Conservation (phyloP, 2,113 vertebrate species). For the Lichenostomus cassidix region DNA sequence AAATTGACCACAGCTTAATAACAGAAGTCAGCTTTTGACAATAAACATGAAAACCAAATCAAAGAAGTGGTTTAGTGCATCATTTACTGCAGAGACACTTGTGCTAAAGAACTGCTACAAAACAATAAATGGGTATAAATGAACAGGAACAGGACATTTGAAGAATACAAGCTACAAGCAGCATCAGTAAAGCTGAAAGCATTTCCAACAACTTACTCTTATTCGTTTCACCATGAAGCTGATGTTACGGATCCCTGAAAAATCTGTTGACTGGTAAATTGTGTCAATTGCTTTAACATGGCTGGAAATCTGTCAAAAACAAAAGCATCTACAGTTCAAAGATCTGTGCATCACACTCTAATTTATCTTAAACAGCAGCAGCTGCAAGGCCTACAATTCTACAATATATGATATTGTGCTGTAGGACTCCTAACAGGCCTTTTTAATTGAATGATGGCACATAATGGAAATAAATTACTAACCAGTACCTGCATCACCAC, state of each 20-base stretch:
- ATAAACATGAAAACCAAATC: background rate
- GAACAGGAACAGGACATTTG: background rate
- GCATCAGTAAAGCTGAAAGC: background rate
- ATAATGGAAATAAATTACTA: background rate
- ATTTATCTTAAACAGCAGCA: background rate
- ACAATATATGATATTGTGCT: fast-evolving
- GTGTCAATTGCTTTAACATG: slow-evolving; percentile 96
- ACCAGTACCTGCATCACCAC: background rate
- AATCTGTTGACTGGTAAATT: slow-evolving; percentile 94
- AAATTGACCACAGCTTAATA: background rate
- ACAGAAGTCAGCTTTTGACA: background rate
- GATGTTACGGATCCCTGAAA: slow-evolving; percentile 94
- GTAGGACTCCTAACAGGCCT: background rate
- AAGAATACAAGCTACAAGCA: background rate
- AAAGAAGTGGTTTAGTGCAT: background rate
- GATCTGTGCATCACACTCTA: fast-evolving
- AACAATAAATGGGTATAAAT: background rate
- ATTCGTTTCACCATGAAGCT: slow-evolving; percentile 99
- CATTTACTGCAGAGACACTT: background rate
- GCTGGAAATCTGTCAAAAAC: slow-evolving; percentile 88
- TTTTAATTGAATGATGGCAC: background rate
- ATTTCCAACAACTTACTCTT: slow-evolving; percentile 78
- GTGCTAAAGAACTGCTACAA: background rate
- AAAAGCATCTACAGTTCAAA: background rate
- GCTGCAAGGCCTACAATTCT: background rate